Base-by-base conservation (phyloP, 30 jellyfish, hydroid and myxozoan species). In the Hydractinia symbiolongicarpus region DNA sequence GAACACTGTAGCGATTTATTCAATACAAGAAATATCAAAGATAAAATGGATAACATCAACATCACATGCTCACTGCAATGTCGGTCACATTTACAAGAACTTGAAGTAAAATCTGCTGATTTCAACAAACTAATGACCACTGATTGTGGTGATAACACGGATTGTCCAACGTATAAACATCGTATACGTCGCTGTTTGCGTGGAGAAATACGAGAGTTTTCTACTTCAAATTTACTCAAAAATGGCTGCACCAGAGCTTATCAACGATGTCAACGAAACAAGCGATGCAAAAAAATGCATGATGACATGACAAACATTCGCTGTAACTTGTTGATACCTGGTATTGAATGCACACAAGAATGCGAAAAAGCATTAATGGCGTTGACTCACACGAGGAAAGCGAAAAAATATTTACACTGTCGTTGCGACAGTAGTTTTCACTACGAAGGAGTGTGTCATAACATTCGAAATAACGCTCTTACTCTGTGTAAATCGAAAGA, bases 391-490 rank as follows among this genome's bases (percentile, higher is more conserved):
- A 7, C 40, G 9, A 13, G 40, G 4, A 64, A 4, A 7, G 40
- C 74, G 17, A 64, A 64, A 64, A 51, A 64, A 13, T 64, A 64
- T 13, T 51, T 7, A 44, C 19, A 5, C 0, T 64, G 74, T 13
- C 52, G 40, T 7, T 64, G 74, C 74, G 74, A 64, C 74, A 64
- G 74, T 13, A 6, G 52, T 44, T 64, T 64, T 64, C 74, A 64
- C 40, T 64, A 64, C 16, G 74, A 64, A 64, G 74, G 74, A n/a
- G 74, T 64, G 19, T 64, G 74, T 64, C 74, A n/a, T 7, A 6
- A 44, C 8, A 44, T 64, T 6, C 19, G 16, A 13, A 64, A 64
- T 4, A n/a, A n/a, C 74, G 40, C 40, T 13, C 52, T 64, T 13
- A 64, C 74, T 13, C 19, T n/a, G 40, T 64, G 74, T 6, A 64